Evolutionary conservation across 2,888 invertebrate species (phyloP).

Genomic region (Drosophila prolongata): DNA sequence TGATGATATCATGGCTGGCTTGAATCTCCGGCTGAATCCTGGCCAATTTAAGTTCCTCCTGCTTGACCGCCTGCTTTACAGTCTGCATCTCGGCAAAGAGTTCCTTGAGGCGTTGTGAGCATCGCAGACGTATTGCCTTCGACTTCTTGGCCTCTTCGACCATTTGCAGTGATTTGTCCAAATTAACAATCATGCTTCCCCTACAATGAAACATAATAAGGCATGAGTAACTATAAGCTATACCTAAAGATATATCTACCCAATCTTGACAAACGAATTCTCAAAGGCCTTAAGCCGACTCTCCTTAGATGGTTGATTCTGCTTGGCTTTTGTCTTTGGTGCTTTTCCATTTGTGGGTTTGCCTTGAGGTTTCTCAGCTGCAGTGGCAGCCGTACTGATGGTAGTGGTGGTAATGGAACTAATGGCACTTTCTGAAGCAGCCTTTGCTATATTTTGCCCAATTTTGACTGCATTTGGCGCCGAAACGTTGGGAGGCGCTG

Average conservation of each 20-base stretch:
- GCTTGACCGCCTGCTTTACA: constrained; percentile 67
- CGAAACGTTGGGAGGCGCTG: neutral
- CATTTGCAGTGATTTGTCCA: constrained; percentile 80
- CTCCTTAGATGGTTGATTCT: constrained; percentile 52
- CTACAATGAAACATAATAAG: constrained; percentile 53
- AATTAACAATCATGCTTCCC: constrained; percentile 74
- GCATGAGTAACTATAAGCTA: neutral
- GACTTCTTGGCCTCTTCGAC: constrained; percentile 78
- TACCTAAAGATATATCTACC: constrained; percentile 57
- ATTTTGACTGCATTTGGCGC: neutral
- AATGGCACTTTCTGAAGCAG: neutral
- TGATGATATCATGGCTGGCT: constrained; percentile 77
- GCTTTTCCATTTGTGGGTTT: neutral
- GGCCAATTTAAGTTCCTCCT: constrained; percentile 76
- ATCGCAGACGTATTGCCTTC: constrained; percentile 74
- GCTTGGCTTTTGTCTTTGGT: constrained; percentile 6
- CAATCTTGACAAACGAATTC: constrained; percentile 75
- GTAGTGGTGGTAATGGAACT: neutral
- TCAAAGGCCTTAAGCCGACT: constrained; percentile 78
- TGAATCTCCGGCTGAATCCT: constrained; percentile 82
- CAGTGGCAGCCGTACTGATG: neutral
- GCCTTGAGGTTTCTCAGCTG: neutral
- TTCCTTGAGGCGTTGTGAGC: constrained; percentile 76
- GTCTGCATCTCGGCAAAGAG: constrained; percentile 75
- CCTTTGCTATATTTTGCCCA: neutral